Evolutionary conservation across 2,797 vertebrate species (phyloP).

Genomic region (Antennarius maculatus): DNA sequence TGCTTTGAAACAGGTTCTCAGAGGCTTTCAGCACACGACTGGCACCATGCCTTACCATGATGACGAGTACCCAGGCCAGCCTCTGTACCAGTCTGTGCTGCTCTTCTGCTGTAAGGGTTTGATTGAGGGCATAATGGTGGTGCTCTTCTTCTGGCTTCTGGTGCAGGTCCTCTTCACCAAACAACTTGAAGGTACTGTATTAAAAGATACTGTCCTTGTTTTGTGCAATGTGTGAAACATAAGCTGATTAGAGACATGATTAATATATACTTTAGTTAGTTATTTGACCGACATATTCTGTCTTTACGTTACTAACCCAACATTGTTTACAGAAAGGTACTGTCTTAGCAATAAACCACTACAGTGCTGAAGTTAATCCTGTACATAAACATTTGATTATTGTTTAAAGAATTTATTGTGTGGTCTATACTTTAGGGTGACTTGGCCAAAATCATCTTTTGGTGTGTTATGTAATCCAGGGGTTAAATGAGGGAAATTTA

Average conservation of each 20-base stretch:
- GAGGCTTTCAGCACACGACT: conserved; percentile 3
- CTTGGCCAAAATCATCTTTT: no score
- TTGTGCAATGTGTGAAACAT: not conserved
- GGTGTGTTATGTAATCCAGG: conserved; percentile 14
- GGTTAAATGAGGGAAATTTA: not conserved
- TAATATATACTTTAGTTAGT: not conserved
- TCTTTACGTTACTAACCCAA: not conserved
- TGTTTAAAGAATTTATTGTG: not conserved
- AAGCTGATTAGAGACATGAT: not conserved
- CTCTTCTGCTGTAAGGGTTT: conserved; percentile 83
- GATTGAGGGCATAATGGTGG: conserved; percentile 82
- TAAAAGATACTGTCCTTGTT: not conserved
- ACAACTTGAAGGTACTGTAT: conserved; percentile 78
- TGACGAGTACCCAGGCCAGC: conserved; percentile 72
- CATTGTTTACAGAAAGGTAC: no score
- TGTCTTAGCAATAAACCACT: not conserved
- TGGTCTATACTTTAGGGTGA: no score
- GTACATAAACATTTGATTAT: not conserved
- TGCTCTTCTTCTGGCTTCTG: conserved; percentile 84
- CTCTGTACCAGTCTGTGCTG: conserved; percentile 80
- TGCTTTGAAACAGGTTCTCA: conserved; percentile 27
- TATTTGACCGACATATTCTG: not conserved
- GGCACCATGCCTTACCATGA: conserved; percentile 76
- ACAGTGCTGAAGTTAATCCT: not conserved
- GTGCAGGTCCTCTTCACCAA: conserved; percentile 84